phyloP scores from a whole-genome alignment of 1,140 invertebrate species.

The Teleogryllus occipitalis region DNA sequence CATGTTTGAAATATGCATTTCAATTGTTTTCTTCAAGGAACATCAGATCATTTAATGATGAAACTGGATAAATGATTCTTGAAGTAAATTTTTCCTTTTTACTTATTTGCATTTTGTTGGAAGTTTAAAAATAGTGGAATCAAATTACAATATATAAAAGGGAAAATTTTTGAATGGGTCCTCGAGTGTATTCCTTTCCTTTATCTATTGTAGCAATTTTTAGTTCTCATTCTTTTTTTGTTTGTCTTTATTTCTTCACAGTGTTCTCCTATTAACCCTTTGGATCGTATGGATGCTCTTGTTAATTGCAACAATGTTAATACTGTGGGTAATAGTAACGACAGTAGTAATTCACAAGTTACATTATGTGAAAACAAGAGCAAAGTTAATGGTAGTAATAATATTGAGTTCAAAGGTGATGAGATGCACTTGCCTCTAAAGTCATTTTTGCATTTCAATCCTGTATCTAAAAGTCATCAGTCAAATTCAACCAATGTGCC shows the following conservation, averaged over 20 bases:
- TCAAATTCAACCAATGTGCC: neutral
- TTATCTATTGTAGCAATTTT: no score
- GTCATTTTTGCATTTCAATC: neutral
- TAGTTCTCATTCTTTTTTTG: neutral
- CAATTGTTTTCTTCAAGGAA: no score
- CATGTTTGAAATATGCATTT: no score
- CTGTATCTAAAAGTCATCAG: neutral
- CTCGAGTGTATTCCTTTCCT: no score
- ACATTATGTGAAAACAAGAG: neutral
- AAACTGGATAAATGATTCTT: no score
- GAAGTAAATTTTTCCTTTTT: no score
- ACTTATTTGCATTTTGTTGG: no score
- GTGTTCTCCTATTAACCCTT: conserved; percentile 17
- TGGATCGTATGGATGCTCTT: neutral
- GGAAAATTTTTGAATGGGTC: no score
- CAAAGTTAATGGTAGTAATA: neutral
- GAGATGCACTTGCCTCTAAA: neutral
- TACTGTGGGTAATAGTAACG: neutral
- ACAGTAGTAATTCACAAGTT: neutral
- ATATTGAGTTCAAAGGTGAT: neutral
- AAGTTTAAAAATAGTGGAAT: no score
- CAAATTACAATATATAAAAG: no score
- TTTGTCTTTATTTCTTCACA: conserved; percentile 11
- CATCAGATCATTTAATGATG: no score
- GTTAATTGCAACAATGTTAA: neutral